Evolutionary conservation across 2,113 vertebrate genomes (phyloP).

Genomic region (Platichthys flesus): DNA sequence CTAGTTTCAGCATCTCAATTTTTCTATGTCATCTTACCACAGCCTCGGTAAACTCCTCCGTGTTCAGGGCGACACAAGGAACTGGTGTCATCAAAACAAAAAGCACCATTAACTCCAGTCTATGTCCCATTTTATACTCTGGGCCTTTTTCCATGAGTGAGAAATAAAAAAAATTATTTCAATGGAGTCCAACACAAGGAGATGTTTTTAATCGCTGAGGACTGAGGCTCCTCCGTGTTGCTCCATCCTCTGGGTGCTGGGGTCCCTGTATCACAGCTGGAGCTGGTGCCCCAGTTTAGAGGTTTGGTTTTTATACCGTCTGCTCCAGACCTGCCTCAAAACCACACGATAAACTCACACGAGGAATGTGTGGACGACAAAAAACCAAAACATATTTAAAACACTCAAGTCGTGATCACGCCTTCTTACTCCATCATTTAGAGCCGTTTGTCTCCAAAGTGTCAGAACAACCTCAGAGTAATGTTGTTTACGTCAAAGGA

Average conservation of each 20-base stretch:
- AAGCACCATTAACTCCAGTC: slow-evolving; percentile 51
- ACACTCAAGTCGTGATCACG: slow-evolving; percentile 30
- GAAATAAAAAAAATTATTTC: background rate
- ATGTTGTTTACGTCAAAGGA: slow-evolving; percentile 44
- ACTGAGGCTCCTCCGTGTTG: background rate
- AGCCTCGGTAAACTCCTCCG: slow-evolving; percentile 52
- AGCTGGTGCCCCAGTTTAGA: background rate
- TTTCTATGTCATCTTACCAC: slow-evolving; percentile 62
- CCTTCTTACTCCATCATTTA: slow-evolving; percentile 40
- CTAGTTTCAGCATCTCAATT: too few species aligned
- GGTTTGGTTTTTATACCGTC: slow-evolving; percentile 69
- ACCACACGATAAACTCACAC: slow-evolving; percentile 58
- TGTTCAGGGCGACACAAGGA: slow-evolving; percentile 47
- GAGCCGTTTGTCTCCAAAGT: slow-evolving; percentile 27
- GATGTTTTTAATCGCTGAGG: background rate
- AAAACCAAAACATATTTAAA: slow-evolving; percentile 46
- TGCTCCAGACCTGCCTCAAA: slow-evolving; percentile 39
- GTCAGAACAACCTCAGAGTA: slow-evolving; percentile 40
- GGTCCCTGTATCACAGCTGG: background rate
- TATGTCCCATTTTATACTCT: slow-evolving; percentile 38
- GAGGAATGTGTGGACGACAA: slow-evolving; percentile 59
- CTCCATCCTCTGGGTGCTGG: slow-evolving; percentile 6
- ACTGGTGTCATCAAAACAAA: slow-evolving; percentile 51
- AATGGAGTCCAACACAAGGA: background rate
- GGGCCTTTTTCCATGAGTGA: slow-evolving; percentile 13